These are phyloP conservation scores for Remorina albescens DNA, from an alignment of 2,797 vertebrate species.

Conservation along the genomic window DNA sequence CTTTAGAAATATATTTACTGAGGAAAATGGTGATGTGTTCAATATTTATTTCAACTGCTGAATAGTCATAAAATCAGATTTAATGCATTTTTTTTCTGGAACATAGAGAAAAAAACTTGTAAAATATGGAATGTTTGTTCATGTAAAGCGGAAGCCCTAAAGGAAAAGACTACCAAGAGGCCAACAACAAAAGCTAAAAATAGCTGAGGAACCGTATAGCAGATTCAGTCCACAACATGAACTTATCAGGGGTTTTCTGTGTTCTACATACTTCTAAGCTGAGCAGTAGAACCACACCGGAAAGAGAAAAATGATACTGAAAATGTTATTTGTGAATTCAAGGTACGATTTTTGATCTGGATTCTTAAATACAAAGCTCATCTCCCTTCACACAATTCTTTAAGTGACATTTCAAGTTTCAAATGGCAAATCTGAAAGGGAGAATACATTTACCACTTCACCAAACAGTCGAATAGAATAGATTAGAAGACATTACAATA, in stretches of 20 bases:
- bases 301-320: constrained; percentile 26
- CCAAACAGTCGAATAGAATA: background rate
- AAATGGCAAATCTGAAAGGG: background rate
- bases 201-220: constrained; percentile 58
- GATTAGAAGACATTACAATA: background rate
- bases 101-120: too few relatives aligned
- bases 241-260: constrained; percentile 49
- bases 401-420: background rate
- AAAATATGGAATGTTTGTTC: constrained; percentile 62
- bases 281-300: constrained; percentile 12
- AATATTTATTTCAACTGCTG: too few relatives aligned
- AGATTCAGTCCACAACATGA: constrained; percentile 45
- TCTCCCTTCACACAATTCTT: background rate
- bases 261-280: constrained; percentile 41
- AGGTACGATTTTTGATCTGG: constrained; percentile 42
- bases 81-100: too few relatives aligned
- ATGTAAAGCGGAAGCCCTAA: constrained; percentile 65
- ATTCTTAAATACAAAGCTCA: constrained; percentile 42
- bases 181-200: constrained; percentile 70
- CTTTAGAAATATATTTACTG: too few relatives aligned
- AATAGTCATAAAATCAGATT: constrained; percentile 19
- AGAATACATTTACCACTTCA: background rate
- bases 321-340: constrained; percentile 7
- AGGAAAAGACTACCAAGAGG: constrained; percentile 69
- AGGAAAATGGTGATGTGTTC: too few relatives aligned